phyloP scores from a whole-genome alignment of 2,888 invertebrate genomes.

The Polietes domitor region DNA sequence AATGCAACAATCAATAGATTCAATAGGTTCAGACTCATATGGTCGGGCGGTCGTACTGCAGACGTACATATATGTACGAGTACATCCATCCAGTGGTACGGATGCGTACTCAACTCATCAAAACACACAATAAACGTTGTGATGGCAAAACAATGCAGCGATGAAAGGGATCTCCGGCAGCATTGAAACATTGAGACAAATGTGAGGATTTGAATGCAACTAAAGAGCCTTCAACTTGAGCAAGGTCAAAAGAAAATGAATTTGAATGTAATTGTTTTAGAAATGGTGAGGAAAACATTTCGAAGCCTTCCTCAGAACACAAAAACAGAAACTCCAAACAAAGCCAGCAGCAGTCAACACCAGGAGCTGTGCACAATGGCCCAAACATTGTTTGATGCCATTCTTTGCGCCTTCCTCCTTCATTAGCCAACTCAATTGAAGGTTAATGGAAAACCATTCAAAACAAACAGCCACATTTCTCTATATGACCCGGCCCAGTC shows the following conservation, averaged over 20 bases:
- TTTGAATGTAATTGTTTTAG: conserved; percentile 65
- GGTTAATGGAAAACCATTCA: conserved; percentile 30
- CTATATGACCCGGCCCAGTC: too few relatives aligned
- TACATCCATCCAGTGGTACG: not conserved
- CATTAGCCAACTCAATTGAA: conserved; percentile 34
- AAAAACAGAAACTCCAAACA: not conserved
- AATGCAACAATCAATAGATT: conserved; percentile 61
- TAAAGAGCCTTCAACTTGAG: conserved; percentile 60
- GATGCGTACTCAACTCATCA: conserved; percentile 19
- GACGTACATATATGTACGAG: not conserved
- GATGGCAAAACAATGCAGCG: conserved; percentile 67
- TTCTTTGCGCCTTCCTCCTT: conserved; percentile 5
- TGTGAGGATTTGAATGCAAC: conserved; percentile 46
- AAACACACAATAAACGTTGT: conserved; percentile 51
- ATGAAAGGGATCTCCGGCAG: conserved; percentile 72
- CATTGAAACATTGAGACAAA: conserved; percentile 45
- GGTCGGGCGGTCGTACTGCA: not conserved
- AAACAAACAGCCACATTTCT: conserved; percentile 7
- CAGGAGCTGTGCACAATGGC: not conserved
- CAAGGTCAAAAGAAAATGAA: conserved; percentile 66
- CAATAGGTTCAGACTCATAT: conserved; percentile 47
- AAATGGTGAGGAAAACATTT: conserved; percentile 46
- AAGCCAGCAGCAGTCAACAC: not conserved
- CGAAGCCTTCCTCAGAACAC: conserved; percentile 15
- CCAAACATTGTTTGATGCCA: conserved; percentile 6